These are phyloP conservation scores for Noctilio leporinus DNA, from an alignment of 2,113 vertebrate species.

Conservation along the genomic window DNA sequence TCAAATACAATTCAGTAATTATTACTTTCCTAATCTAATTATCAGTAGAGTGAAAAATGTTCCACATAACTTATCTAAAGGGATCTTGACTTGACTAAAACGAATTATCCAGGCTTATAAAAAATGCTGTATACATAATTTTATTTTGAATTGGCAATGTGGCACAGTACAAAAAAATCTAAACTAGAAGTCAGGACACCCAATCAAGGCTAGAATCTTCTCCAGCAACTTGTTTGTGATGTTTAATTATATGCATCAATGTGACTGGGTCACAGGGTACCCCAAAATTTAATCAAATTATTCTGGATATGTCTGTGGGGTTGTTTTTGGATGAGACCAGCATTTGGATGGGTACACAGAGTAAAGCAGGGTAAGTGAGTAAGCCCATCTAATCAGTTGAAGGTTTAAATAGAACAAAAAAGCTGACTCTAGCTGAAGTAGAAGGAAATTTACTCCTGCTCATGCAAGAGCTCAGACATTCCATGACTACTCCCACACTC, in stretches of 20 bases:
- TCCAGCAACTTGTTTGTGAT: not conserved
- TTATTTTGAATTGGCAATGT: constrained; percentile 3
- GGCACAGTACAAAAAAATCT: not conserved
- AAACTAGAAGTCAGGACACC: not conserved
- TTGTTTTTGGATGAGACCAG: not conserved
- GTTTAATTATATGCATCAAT: not conserved
- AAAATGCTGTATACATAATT: not conserved
- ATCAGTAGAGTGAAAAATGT: constrained; percentile 32
- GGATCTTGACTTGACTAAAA: constrained; percentile 53
- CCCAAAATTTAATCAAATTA: not conserved
- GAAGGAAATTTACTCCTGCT: not conserved
- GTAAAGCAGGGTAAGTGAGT: not conserved
- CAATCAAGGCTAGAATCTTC: not conserved
- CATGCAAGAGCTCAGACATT: not conserved
- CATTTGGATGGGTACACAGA: not conserved
- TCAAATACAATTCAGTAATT: constrained; percentile 31
- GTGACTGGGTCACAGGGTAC: not conserved
- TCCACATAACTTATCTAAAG: constrained; percentile 21
- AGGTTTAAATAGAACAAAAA: not conserved
- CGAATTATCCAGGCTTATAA: not conserved
- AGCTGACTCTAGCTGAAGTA: not conserved
- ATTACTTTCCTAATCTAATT: constrained; percentile 54
- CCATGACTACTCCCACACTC: too few species aligned
- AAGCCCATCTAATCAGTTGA: not conserved
- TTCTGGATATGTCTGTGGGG: not conserved